Base-by-base conservation (phyloP, 2,797 vertebrate species). In the Enteromius argenteus region DNA sequence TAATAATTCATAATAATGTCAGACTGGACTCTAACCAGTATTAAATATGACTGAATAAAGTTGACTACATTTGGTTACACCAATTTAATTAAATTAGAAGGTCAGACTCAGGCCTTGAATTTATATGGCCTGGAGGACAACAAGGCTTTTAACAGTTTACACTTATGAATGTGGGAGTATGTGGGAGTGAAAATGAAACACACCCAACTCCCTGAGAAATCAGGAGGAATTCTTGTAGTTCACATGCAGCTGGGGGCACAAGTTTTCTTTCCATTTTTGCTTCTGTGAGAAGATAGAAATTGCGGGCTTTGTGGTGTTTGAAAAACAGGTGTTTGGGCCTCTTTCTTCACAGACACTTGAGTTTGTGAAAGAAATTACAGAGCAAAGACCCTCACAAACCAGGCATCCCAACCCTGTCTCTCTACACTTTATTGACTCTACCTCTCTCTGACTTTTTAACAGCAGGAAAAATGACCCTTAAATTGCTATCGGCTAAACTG, bases 321-420 rank as follows among this genome's bases (percentile, higher is more conserved):
- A 79, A 86, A 86, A 89, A 88, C 89, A 89, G 88, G 71, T 90
- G 89, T 88, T 87, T 58, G 51, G 51, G 46, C 72, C 49, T 84
- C 32, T 75, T 83, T 88, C 53, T 58, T 67, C 58, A 83, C n/a
- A 39, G 49, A 44, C 66, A 84, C 67, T 17, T 49, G 51, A 82
- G 85, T 80, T 86, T 60, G 67, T 73, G 56, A 37, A 84, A 84
- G 85, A 90, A 90, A 90, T 90, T 86, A 90, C 79, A 90, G 87
- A 85, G 39, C 86, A 82, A 80, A 83, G 77, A 86, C 77, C 62
- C 73, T 76, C 39, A 42, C 71, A 85, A 80, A 72, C 73, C 71
- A 81, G 78, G 35, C 37, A 44, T 81, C 51, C 68, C 44, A 9
- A 74, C 14, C 15, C 15, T 49, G 60, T 69, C 23, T 86, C 71